phyloP scores from a whole-genome alignment of 2,888 invertebrate genomes.

The Hirtodrosophila alboralis region DNA sequence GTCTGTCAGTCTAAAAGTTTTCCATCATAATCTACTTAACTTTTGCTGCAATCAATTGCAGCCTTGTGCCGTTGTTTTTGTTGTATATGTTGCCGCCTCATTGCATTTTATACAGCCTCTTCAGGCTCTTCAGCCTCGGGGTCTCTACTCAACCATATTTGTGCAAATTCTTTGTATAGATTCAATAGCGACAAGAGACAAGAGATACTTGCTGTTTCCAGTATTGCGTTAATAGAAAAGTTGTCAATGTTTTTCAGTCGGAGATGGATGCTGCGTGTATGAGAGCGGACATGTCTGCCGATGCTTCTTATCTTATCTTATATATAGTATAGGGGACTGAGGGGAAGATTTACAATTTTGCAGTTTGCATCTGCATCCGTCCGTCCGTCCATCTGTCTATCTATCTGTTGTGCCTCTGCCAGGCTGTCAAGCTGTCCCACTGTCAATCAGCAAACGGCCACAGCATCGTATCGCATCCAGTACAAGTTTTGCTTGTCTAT shows the following conservation, averaged over 20 bases:
- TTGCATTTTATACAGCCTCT: slow-evolving; percentile 71
- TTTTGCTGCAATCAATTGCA: slow-evolving; percentile 79
- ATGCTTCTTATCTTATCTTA: slow-evolving; percentile 61
- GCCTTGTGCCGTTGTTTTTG: slow-evolving; percentile 40
- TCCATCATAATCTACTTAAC: slow-evolving; percentile 80
- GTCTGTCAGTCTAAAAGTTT: slow-evolving; percentile 59
- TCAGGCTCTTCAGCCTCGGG: slow-evolving; percentile 19
- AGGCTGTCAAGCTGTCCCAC: slow-evolving; percentile 48
- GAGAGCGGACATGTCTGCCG: slow-evolving; percentile 45
- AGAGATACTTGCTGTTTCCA: slow-evolving; percentile 46
- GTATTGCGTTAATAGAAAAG: slow-evolving; percentile 73
- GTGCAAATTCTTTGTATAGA: slow-evolving; percentile 62
- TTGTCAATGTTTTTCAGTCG: slow-evolving; percentile 59
- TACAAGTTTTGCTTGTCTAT: slow-evolving; percentile 50
- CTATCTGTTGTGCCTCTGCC: slow-evolving; percentile 3
- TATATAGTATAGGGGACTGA: slow-evolving; percentile 8
- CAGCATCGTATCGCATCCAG: slow-evolving; percentile 16
- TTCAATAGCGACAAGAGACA: slow-evolving; percentile 48
- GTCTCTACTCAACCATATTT: slow-evolving; percentile 36
- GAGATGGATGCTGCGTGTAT: slow-evolving; percentile 28
- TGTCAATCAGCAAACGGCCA: slow-evolving; percentile 52
- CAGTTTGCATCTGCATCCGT: slow-evolving; percentile 33
- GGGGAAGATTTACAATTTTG: slow-evolving; percentile 21
- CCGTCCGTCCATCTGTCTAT: slow-evolving; percentile 37
- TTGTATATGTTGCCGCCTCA: slow-evolving; percentile 65